Percentiles rank a stretch among this genome's conserved stretches.
These are phyloP conservation scores for Hepsetus odoe DNA, from an alignment of 2,113 vertebrate genomes.

Conservation along the genomic window DNA sequence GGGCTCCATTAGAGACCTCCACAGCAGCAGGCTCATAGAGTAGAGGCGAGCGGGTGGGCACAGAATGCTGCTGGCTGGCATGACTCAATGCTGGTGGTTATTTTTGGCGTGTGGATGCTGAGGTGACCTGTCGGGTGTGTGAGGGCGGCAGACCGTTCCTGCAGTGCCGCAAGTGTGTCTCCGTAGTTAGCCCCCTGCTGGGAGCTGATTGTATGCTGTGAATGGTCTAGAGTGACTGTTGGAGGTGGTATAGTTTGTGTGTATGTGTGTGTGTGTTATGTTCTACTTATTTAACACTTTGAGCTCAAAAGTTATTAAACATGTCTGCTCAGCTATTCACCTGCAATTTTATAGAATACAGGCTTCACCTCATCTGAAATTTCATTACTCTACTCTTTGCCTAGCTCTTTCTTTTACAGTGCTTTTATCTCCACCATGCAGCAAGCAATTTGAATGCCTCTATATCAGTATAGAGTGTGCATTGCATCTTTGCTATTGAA, in stretches of 20 bases:
- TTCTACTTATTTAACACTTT: not conserved
- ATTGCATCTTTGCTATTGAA: no score
- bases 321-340: no score
- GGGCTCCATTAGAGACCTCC: not conserved
- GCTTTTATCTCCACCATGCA: no score
- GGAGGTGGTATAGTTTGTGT: not conserved
- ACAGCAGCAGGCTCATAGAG: not conserved
- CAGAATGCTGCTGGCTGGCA: not conserved
- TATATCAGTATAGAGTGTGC: no score
- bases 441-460: no score
- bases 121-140: not conserved
- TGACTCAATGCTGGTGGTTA: constrained; percentile 11
- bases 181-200: constrained; percentile 1
- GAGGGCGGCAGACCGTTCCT: constrained; percentile 8
- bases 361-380: no score
- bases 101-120: constrained; percentile 19
- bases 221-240: constrained; percentile 7
- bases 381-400: no score
- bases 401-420: no score
- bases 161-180: not conserved
- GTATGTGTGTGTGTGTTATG: not conserved
- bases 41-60: constrained; percentile 1
- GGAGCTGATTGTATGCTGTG: not conserved
- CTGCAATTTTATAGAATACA: no score
- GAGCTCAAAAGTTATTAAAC: no score